Percentiles rank a stretch among this genome's conserved stretches.
Conservation (phyloP, 2,888 invertebrate genomes). For the Parnassius smintheus region DNA sequence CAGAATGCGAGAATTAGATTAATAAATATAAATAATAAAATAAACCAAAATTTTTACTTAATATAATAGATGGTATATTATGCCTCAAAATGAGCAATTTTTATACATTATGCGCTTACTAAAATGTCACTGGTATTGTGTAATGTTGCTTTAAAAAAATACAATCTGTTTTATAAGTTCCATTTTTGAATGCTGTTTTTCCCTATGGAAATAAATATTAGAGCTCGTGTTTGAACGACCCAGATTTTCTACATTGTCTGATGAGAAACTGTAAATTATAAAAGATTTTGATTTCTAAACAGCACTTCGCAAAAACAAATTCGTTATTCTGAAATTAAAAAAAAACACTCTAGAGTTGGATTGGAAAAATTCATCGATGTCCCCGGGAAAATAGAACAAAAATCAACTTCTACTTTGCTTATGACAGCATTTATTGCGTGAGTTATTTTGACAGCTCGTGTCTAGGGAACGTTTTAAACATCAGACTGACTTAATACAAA, state of each 20-base stretch:
- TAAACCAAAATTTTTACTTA: too few relatives aligned
- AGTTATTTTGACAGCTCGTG: slow-evolving; percentile 27
- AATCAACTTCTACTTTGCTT: slow-evolving; percentile 8
- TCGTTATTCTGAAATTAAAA: slow-evolving; percentile 4
- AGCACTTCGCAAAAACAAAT: slow-evolving; percentile 1
- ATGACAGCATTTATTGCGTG: slow-evolving; percentile 15
- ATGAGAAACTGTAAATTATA: neutral
- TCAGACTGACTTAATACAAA: slow-evolving; percentile 5
- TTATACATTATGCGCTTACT: too few relatives aligned
- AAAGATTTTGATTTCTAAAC: slow-evolving; percentile 20
- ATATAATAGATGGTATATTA: too few relatives aligned
- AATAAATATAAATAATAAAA: too few relatives aligned
- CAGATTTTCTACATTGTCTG: neutral
- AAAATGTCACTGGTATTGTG: too few relatives aligned
- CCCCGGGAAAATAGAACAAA: slow-evolving; percentile 4
- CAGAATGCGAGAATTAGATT: too few relatives aligned
- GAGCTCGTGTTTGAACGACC: neutral
- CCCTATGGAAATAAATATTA: too few relatives aligned
- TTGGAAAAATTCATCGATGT: neutral
- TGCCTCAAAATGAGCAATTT: too few relatives aligned
- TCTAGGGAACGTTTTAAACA: slow-evolving; percentile 25
- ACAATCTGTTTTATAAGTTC: too few relatives aligned
- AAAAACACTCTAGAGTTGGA: neutral
- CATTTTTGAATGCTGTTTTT: too few relatives aligned
- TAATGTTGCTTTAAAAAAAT: too few relatives aligned